Evolutionary conservation across 2,888 invertebrate genomes (phyloP).

Genomic region (Hemaris fuciformis): DNA sequence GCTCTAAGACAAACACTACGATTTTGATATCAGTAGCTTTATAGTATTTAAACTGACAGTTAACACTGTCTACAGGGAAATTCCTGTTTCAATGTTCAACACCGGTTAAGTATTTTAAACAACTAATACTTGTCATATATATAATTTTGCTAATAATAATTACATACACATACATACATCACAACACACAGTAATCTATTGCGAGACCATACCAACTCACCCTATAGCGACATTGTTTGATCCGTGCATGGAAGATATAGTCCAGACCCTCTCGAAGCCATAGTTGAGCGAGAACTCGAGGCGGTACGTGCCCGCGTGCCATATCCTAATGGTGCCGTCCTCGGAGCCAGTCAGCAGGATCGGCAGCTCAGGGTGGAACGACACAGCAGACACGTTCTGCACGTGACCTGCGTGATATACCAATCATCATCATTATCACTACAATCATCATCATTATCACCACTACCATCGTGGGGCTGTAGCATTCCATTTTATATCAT

Average conservation of each 20-base stretch:
- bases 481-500: too few species aligned
- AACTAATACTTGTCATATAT: too few species aligned
- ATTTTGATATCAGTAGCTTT: too few species aligned
- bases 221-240: slow-evolving; percentile 98
- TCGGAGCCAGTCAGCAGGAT: slow-evolving; percentile 98
- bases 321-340: slow-evolving; percentile 97
- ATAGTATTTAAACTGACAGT: too few species aligned
- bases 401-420: slow-evolving; percentile 87
- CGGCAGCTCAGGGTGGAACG: slow-evolving; percentile 99
- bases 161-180: slow-evolving; percentile 15
- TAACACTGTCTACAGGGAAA: too few species aligned
- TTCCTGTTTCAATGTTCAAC: too few species aligned
- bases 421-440: too few species aligned
- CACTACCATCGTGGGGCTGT: too few species aligned
- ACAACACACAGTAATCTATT: background rate
- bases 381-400: slow-evolving; percentile 96
- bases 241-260: slow-evolving; percentile 94
- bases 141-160: too few species aligned
- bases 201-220: slow-evolving; percentile 49
- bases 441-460: too few species aligned
- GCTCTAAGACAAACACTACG: too few species aligned
- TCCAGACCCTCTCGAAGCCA: slow-evolving; percentile 99
- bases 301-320: slow-evolving; percentile 99
- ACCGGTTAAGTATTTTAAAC: too few species aligned
- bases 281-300: slow-evolving; percentile 98